Conservation (phyloP, 2,113 vertebrate genomes). For the Raphicerus campestris region DNA sequence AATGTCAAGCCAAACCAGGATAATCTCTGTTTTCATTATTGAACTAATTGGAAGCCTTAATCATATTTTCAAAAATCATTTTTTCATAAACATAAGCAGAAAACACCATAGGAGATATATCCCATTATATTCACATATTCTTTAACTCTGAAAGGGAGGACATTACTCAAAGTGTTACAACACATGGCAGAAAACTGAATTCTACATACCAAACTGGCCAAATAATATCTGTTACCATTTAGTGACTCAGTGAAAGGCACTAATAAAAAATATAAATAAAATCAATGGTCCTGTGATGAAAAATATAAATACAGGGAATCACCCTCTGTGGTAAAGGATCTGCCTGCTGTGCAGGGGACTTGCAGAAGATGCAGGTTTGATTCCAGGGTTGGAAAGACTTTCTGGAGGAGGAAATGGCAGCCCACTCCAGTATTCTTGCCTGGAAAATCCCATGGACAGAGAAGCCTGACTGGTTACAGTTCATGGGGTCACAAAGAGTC, state of each 20-base stretch:
- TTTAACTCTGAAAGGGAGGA: background rate
- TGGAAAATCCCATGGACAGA: background rate
- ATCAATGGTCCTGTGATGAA: background rate
- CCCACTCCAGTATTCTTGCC: background rate
- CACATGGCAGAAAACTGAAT: background rate
- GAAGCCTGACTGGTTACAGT: background rate
- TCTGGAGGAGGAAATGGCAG: background rate
- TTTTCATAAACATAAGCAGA: background rate
- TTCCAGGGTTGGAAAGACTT: background rate
- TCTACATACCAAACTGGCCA: background rate
- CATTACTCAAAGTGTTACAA: background rate
- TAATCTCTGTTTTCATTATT: background rate
- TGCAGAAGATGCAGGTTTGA: background rate
- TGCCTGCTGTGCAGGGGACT: background rate
- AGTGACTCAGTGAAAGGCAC: background rate
- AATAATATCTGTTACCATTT: background rate
- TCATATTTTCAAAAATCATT: background rate
- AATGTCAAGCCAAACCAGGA: background rate
- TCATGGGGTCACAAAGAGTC: background rate
- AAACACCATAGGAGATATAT: background rate
- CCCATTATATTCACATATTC: background rate
- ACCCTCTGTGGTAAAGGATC: background rate
- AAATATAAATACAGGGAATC: background rate
- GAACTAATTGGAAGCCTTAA: background rate
- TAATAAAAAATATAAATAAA: background rate